Conservation (phyloP, 2,113 vertebrate genomes). For the Hystrix cristata region DNA sequence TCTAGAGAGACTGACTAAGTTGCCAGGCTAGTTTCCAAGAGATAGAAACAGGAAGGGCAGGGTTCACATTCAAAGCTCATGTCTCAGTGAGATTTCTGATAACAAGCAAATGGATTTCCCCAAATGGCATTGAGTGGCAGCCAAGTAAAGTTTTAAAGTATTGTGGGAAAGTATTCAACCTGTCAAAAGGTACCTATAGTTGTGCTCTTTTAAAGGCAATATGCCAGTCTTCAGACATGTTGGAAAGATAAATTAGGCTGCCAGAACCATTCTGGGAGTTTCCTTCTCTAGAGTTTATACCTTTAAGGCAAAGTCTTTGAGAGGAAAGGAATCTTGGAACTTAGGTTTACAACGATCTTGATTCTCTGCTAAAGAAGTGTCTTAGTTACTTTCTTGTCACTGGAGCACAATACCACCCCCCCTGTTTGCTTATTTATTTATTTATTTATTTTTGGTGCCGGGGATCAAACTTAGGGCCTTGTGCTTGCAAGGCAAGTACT, state of each 20-base stretch:
- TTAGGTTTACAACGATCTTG: neutral
- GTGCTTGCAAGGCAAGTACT: too few species aligned
- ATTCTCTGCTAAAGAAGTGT: neutral
- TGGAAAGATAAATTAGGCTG: neutral
- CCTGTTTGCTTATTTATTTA: too few species aligned
- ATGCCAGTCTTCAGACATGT: neutral
- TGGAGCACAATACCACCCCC: neutral
- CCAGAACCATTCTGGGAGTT: neutral
- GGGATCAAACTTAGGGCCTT: too few species aligned
- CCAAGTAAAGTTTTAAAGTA: slow-evolving; percentile 29
- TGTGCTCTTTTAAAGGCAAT: neutral
- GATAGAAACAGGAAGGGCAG: slow-evolving; percentile 43
- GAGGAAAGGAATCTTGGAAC: neutral
- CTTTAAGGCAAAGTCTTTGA: neutral
- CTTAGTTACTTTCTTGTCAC: neutral
- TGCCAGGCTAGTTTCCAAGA: slow-evolving; percentile 53
- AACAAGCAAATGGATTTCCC: slow-evolving; percentile 55
- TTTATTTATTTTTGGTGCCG: too few species aligned
- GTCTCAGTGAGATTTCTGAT: slow-evolving; percentile 61
- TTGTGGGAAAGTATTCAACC: neutral
- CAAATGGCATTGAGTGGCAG: slow-evolving; percentile 46
- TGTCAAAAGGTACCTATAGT: neutral
- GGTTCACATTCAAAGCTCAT: slow-evolving; percentile 42
- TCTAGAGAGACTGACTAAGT: neutral
- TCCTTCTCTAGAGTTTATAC: neutral